Conservation (phyloP, 2,797 vertebrate species). For the Vipera latastei region DNA sequence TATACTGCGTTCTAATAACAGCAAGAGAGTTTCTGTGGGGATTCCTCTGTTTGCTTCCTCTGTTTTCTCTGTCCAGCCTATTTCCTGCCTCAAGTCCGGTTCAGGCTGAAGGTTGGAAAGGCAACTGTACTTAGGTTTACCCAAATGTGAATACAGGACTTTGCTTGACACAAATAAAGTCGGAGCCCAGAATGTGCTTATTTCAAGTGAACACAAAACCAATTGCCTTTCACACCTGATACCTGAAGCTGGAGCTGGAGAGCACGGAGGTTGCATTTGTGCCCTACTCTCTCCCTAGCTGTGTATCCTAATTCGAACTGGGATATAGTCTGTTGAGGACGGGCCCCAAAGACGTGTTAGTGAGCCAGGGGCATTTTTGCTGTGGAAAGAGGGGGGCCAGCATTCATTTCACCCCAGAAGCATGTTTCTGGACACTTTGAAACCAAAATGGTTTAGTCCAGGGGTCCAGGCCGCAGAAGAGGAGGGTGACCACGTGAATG, state of each 20-base stretch:
- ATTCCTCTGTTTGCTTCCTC: background rate
- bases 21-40: background rate
- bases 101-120: background rate
- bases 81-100: background rate
- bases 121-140: background rate
- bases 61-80: background rate
- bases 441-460: background rate
- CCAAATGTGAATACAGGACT: background rate
- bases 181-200: background rate
- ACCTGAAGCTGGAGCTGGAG: background rate
- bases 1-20: background rate
- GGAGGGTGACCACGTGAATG: no score
- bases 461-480: no score
- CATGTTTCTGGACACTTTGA: background rate
- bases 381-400: background rate
- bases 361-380: background rate
- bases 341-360: background rate
- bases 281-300: background rate
- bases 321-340: background rate
- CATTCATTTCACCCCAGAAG: background rate
- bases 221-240: background rate
- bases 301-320: background rate
- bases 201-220: background rate
- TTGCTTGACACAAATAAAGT: background rate
- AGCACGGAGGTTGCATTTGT: background rate